A percentile compares a stretch with the other conserved stretches of the same genome.
These are phyloP conservation scores for Pseudococcus jackbeardsleyi DNA, from an alignment of 2,888 invertebrate species.

Conservation along the genomic window DNA sequence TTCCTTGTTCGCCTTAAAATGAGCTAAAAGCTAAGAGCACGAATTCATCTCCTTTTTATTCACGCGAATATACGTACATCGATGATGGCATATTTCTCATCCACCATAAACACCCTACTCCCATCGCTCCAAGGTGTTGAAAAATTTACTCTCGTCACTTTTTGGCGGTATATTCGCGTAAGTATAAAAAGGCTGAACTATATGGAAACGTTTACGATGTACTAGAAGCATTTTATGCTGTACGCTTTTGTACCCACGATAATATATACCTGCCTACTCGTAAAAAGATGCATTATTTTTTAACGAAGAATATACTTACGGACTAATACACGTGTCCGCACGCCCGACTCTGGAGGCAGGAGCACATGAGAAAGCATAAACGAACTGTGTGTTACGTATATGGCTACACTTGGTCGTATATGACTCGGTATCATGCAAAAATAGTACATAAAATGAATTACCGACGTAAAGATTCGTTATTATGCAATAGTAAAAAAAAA, in stretches of 20 bases:
- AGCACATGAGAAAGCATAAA: neutral
- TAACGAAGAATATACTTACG: neutral
- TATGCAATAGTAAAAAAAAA: slow-evolving; percentile 43
- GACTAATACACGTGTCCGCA: neutral
- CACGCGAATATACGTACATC: too few relatives aligned
- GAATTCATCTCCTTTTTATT: too few relatives aligned
- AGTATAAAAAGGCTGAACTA: too few relatives aligned
- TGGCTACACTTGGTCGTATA: neutral
- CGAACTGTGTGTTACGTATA: neutral
- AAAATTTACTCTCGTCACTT: too few relatives aligned
- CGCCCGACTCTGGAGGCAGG: neutral
- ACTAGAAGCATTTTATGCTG: neutral
- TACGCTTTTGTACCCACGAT: neutral
- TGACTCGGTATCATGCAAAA: neutral
- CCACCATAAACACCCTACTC: too few relatives aligned
- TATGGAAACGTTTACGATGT: neutral
- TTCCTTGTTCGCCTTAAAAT: too few relatives aligned
- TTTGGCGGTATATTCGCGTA: too few relatives aligned
- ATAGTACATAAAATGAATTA: slow-evolving; percentile 29
- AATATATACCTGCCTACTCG: neutral
- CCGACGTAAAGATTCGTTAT: slow-evolving; percentile 39
- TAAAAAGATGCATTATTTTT: slow-evolving; percentile 34
- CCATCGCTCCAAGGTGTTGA: too few relatives aligned
- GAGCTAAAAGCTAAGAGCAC: too few relatives aligned
- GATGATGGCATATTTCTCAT: too few relatives aligned